phyloP scores from a whole-genome alignment of 2,888 invertebrate species.

The Stenodera caucasica region DNA sequence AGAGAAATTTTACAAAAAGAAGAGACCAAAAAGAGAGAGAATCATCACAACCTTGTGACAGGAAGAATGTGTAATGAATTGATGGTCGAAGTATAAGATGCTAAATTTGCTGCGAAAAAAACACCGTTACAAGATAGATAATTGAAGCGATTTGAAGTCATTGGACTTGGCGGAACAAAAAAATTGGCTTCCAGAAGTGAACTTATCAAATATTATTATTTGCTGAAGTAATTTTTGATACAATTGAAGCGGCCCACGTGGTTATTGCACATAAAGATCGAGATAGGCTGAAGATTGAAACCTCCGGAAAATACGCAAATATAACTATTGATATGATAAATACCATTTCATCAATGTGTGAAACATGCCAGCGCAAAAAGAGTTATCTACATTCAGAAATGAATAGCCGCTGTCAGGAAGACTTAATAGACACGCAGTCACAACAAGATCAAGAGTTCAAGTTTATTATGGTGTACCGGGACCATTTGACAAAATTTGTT shows the following conservation, averaged over 20 bases:
- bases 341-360: constrained; percentile 36
- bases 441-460: constrained; percentile 28
- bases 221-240: constrained; percentile 36
- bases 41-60: neutral
- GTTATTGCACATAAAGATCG: constrained; percentile 41
- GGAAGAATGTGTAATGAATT: neutral
- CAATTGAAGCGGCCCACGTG: constrained; percentile 39
- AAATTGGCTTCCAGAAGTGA: constrained; percentile 19
- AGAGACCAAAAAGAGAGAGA: neutral
- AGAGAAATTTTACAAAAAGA: neutral
- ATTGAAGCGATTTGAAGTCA: constrained; percentile 23
- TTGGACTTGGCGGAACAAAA: constrained; percentile 21
- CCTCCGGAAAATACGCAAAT: constrained; percentile 37
- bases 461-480: constrained; percentile 12
- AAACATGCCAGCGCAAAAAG: constrained; percentile 31
- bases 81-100: constrained; percentile 6
- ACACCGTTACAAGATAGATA: constrained; percentile 23
- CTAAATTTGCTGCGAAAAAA: constrained; percentile 18
- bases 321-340: constrained; percentile 34
- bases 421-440: constrained; percentile 45
- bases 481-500: constrained; percentile 39
- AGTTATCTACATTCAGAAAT: constrained; percentile 20
- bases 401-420: constrained; percentile 42
- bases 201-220: constrained; percentile 27
- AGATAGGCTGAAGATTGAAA: constrained; percentile 36